Evolutionary conservation across 1,140 invertebrate species (phyloP).

Genomic region (Hyles vespertilio): DNA sequence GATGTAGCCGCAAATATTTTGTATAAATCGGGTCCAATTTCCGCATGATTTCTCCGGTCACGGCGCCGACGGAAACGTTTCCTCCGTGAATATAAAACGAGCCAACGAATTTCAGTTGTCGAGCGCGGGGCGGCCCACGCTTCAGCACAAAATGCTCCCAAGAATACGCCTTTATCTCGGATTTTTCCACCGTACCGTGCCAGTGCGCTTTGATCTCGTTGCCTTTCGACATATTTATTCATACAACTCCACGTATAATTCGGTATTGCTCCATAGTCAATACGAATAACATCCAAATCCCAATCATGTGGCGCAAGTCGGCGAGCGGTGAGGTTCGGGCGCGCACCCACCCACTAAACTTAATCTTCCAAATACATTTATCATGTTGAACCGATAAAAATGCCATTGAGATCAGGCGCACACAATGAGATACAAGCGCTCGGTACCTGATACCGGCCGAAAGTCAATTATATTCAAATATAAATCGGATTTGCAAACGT

Average conservation of each 20-base stretch:
- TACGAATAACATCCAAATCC: too few species aligned
- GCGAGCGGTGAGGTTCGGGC: conserved; percentile 1
- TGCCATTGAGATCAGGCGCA: conserved; percentile 62
- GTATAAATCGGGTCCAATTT: conserved; percentile 32
- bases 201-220: too few species aligned
- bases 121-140: conserved; percentile 12
- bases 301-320: not conserved
- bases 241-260: too few species aligned
- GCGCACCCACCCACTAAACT: conserved; percentile 45
- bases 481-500: conserved; percentile 74
- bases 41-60: conserved; percentile 23
- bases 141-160: too few species aligned
- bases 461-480: conserved; percentile 76
- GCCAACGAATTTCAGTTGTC: conserved; percentile 5
- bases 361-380: conserved; percentile 72
- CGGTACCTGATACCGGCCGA: conserved; percentile 64
- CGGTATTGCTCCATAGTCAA: too few species aligned
- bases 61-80: conserved; percentile 24
- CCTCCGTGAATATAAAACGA: conserved; percentile 44
- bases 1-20: conserved; percentile 35
- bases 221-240: too few species aligned
- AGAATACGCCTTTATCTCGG: too few species aligned
- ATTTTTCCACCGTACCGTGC: too few species aligned
- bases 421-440: conserved; percentile 64
- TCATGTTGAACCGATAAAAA: conserved; percentile 73